Evolutionary conservation across 1,140 invertebrate species (phyloP), one percentile per base, ranked within the genome.

Genomic region (Calliopsis andreniformis): DNA sequence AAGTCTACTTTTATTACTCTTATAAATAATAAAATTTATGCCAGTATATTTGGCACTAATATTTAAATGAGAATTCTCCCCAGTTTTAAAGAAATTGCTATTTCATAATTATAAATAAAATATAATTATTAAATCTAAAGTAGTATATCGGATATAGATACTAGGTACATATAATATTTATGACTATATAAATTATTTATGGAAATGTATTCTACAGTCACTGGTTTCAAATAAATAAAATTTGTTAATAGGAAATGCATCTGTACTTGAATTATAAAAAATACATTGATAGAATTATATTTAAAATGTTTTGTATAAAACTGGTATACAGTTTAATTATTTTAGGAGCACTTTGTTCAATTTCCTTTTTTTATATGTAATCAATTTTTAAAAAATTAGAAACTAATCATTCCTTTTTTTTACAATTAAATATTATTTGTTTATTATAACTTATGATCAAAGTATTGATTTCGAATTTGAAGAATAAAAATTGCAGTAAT

Each of bases 181-280:
- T n/a, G n/a, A 25, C 25, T 62, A 0, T 32, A 35, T 69, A 43
- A 18, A 32, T 69, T 23, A 10, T 42, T 55, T 30, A 23, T 59
- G 59, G 1, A 16, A 76, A 67, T 20, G 30, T 8, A 30, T 42
- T n/a, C 43, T 18, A 43, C 20, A 43, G 53, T 51, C 20, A 23
- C 23, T n/a, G 20, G 59, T 59, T 20, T 6, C n/a, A 30, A 58
- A 49, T 47, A 53, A 58, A 42, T 42, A 59, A 68, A 56, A 12
- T 68, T 39, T 43, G 58, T 7, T 59, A 59, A 8, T 8, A 69
- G 39, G 39, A 18, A 45, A 69, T 69, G 28, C 53, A 69, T 45
- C 32, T 58, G 43, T 16, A 43, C n/a, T 8, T 59, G 42, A n/a
- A 45, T 23, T 43, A 28, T 35, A 30, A 39, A 49, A 25, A 20